These are phyloP conservation scores for Triplophysa tibetana DNA, from an alignment of 2,113 vertebrate genomes.

Conservation along the genomic window DNA sequence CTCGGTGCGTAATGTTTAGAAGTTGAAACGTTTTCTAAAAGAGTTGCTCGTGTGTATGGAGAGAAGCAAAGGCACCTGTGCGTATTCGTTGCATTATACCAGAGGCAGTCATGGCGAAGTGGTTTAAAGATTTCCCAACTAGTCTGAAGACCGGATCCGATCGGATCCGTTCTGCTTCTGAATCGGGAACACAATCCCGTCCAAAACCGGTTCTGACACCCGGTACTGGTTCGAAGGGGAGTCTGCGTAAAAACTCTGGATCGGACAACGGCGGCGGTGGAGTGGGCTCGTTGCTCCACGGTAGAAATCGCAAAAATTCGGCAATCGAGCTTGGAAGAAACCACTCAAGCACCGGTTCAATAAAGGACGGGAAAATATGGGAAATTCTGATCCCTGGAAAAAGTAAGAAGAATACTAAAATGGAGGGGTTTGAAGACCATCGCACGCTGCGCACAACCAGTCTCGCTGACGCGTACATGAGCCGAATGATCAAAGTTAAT, in stretches of 20 bases:
- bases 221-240: slow-evolving; percentile 70
- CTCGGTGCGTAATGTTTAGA: slow-evolving; percentile 2
- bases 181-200: slow-evolving; percentile 74
- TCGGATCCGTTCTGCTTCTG: slow-evolving; percentile 76
- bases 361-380: slow-evolving; percentile 72
- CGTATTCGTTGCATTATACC: slow-evolving; percentile 11
- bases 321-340: slow-evolving; percentile 77
- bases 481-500: slow-evolving; percentile 94
- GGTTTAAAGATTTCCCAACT: slow-evolving; percentile 93
- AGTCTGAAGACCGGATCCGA: slow-evolving; percentile 87
- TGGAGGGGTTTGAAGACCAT: slow-evolving; percentile 76
- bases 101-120: slow-evolving; percentile 82
- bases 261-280: slow-evolving; percentile 47
- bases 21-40: slow-evolving; percentile 2
- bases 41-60: slow-evolving; percentile 47
- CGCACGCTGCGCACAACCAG: slow-evolving; percentile 66
- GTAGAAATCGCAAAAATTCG: slow-evolving; percentile 88
- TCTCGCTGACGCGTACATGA: slow-evolving; percentile 86
- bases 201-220: slow-evolving; percentile 72
- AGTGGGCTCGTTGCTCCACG: slow-evolving; percentile 68
- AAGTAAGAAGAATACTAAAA: slow-evolving; percentile 83
- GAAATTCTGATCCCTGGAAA: slow-evolving; percentile 85
- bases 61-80: slow-evolving; percentile 31
- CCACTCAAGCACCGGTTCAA: slow-evolving; percentile 61
- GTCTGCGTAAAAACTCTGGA: slow-evolving; percentile 73